Conservation (phyloP, 2,113 vertebrate species). For the Diphyllodes magnificus region DNA sequence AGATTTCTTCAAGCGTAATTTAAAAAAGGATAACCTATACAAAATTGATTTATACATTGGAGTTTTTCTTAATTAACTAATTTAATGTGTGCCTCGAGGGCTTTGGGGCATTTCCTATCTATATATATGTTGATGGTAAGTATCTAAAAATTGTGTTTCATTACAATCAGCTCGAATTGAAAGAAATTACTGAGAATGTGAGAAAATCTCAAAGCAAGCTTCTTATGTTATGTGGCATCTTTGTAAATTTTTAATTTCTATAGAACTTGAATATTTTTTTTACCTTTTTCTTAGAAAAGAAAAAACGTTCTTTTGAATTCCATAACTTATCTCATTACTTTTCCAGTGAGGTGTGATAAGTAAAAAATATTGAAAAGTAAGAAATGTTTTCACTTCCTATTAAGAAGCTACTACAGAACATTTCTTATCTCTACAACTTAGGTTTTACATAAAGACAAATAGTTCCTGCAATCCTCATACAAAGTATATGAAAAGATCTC, state of each 20-base stretch:
- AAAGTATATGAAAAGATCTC: background rate
- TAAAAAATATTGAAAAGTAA: background rate
- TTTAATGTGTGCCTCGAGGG: background rate
- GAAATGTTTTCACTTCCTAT: background rate
- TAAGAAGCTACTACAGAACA: background rate
- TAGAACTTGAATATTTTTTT: background rate
- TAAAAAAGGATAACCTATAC: background rate
- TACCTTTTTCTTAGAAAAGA: background rate
- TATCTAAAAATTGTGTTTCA: background rate
- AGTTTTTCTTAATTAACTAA: background rate
- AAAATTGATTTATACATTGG: background rate
- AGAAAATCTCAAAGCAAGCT: background rate
- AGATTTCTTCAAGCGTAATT: background rate
- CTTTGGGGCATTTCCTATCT: background rate
- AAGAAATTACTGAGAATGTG: background rate
- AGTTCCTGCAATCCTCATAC: background rate
- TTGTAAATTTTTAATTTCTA: background rate
- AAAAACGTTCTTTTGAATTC: background rate
- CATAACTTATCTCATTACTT: background rate
- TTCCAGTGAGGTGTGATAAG: background rate
- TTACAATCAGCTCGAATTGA: background rate
- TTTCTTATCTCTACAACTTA: background rate
- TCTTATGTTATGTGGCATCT: background rate
- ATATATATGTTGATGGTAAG: background rate
- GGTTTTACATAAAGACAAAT: conserved; percentile 5